phyloP scores from a whole-genome alignment of 2,888 invertebrate genomes.

The Selenia dentaria region DNA sequence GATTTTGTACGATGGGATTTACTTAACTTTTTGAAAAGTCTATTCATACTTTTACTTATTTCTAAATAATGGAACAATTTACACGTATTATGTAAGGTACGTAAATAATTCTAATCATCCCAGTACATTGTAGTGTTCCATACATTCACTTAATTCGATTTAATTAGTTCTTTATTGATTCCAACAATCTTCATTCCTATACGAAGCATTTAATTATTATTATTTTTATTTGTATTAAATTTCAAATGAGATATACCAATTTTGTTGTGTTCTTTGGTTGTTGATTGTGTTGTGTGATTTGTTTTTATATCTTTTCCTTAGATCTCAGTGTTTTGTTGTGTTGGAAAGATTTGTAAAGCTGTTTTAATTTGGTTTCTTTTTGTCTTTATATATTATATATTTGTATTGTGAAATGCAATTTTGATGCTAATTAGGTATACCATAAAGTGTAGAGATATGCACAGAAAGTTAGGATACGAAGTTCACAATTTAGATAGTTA shows the following conservation, averaged over 20 bases:
- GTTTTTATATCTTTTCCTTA: constrained; percentile 37
- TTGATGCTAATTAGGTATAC: constrained; percentile 28
- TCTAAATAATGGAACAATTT: constrained; percentile 12
- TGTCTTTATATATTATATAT: constrained; percentile 27
- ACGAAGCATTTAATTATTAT: constrained; percentile 55
- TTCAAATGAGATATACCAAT: no score
- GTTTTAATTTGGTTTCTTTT: constrained; percentile 23
- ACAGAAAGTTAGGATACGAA: constrained; percentile 39
- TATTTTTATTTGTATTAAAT: constrained; percentile 23
- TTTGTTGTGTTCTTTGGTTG: constrained; percentile 37
- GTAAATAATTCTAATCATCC: neutral
- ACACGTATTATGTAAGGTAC: constrained; percentile 3
- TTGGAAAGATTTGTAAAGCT: constrained; percentile 37
- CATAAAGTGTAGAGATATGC: constrained; percentile 39
- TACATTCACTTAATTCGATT: no score
- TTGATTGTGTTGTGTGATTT: constrained; percentile 36
- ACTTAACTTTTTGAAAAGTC: constrained; percentile 31
- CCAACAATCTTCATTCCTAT: constrained; percentile 55
- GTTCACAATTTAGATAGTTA: constrained; percentile 7
- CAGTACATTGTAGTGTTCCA: no score
- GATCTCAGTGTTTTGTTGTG: constrained; percentile 55
- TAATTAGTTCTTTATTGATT: no score
- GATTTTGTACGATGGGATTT: constrained; percentile 33
- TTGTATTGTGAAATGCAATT: constrained; percentile 18
- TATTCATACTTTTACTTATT: constrained; percentile 17